These are phyloP conservation scores for Panulirus ornatus DNA, from an alignment of 1,140 invertebrate species.

Conservation along the genomic window DNA sequence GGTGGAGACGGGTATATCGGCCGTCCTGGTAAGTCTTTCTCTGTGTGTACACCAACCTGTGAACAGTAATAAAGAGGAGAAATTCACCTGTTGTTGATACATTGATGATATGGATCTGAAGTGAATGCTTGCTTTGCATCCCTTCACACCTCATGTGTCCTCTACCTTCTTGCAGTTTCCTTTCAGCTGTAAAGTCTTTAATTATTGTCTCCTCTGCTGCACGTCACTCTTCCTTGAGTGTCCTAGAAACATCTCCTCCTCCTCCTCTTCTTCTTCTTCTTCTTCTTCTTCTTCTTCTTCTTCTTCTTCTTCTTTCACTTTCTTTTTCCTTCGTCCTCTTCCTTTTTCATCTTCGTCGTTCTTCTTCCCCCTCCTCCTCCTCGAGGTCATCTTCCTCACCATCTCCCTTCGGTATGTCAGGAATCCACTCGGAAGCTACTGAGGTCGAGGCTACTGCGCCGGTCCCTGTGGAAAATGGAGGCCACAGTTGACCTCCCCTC, in stretches of 20 bases:
- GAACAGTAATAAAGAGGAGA: too few species aligned
- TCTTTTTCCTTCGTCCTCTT: neutral
- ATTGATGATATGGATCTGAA: too few species aligned
- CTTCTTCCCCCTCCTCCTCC: neutral
- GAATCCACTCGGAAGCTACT: conserved; percentile 10
- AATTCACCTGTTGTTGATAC: neutral
- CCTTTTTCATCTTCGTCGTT: neutral
- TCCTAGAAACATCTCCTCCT: neutral
- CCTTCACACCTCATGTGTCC: too few species aligned
- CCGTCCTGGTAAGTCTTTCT: neutral
- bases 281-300: neutral
- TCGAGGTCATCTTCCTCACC: too few species aligned
- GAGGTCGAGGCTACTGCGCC: neutral
- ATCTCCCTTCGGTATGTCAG: neutral
- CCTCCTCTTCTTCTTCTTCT: neutral
- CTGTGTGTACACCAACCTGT: neutral
- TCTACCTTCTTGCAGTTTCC: neutral
- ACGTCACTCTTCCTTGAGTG: too few species aligned
- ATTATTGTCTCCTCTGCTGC: too few species aligned
- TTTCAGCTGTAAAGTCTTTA: too few species aligned
- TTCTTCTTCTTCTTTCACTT: neutral
- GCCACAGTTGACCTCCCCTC: conserved; percentile 11
- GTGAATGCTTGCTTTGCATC: too few species aligned
- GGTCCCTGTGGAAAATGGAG: neutral
- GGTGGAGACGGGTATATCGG: conserved; percentile 42